Percentiles rank a stretch among this genome's conserved stretches.
Evolutionary conservation across 2,888 invertebrate genomes (phyloP).

Genomic region (Nebria brevicollis): DNA sequence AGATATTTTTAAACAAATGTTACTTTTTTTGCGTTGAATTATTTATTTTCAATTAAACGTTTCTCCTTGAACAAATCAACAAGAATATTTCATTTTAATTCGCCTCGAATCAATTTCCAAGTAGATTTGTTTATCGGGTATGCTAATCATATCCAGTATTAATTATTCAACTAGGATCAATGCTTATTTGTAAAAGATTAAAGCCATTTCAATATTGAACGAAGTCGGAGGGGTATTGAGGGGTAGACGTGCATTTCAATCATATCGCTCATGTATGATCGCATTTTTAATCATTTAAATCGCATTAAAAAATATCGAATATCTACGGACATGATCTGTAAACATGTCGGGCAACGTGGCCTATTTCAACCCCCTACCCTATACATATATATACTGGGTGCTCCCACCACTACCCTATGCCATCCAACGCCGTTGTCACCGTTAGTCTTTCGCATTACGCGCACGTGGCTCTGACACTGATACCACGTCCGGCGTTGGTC

Average conservation of each 20-base stretch:
- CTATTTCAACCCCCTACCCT: conserved; percentile 35
- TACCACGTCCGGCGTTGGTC: conserved; percentile 21
- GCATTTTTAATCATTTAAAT: conserved; percentile 45
- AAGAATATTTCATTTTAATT: too few relatives aligned
- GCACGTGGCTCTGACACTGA: conserved; percentile 44
- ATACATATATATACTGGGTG: not conserved
- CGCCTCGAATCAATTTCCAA: too few relatives aligned
- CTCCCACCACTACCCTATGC: conserved; percentile 19
- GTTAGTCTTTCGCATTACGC: conserved; percentile 32
- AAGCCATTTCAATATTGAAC: conserved; percentile 31
- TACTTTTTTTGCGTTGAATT: too few relatives aligned
- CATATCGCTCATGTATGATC: conserved; percentile 38
- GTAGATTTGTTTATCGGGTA: not conserved
- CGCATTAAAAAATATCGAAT: conserved; percentile 44
- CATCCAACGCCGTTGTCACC: not conserved
- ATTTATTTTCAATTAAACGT: too few relatives aligned
- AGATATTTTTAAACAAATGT: too few relatives aligned
- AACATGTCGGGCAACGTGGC: conserved; percentile 30
- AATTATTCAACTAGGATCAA: conserved; percentile 30
- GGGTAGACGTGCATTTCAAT: conserved; percentile 23
- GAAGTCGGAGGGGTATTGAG: not conserved
- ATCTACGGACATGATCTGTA: conserved; percentile 41
- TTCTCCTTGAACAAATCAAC: too few relatives aligned
- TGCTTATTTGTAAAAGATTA: conserved; percentile 42
- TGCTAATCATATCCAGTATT: conserved; percentile 12